These are phyloP conservation scores for Rhadina sibilatrix DNA, from an alignment of 2,113 vertebrate species.

Conservation along the genomic window DNA sequence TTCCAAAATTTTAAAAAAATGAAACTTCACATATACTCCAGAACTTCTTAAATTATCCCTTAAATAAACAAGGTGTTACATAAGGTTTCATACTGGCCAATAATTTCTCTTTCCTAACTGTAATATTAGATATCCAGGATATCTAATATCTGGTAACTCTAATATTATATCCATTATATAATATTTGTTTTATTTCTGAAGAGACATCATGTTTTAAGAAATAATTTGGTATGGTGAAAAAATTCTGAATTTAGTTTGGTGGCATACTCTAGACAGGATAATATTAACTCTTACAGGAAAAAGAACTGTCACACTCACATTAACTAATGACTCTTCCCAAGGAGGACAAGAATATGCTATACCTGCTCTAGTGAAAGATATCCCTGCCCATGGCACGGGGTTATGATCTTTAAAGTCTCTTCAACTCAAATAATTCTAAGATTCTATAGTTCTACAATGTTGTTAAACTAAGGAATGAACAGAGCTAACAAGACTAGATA, in stretches of 20 bases:
- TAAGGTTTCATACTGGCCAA: not conserved
- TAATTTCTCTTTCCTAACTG: not conserved
- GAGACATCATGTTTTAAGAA: not conserved
- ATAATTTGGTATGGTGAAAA: not conserved
- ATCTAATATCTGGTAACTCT: not conserved
- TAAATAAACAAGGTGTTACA: not conserved
- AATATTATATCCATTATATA: not conserved
- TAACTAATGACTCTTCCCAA: not conserved
- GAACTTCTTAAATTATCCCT: not conserved
- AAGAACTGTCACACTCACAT: not conserved
- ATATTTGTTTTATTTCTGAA: not conserved
- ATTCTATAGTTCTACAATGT: not conserved
- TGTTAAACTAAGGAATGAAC: not conserved
- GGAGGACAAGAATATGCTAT: not conserved
- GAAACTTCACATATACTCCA: not conserved
- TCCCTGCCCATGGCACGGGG: rapidly evolving
- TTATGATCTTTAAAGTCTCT: not conserved
- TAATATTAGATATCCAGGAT: not conserved
- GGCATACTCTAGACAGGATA: not conserved
- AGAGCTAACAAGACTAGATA: not conserved
- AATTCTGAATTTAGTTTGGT: not conserved
- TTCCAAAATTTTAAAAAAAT: not conserved
- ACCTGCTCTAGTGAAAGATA: not conserved
- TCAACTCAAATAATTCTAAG: not conserved
- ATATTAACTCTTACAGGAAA: not conserved